Evolutionary conservation across 2,888 invertebrate species (phyloP).

Genomic region (Drosophila acutilabella): DNA sequence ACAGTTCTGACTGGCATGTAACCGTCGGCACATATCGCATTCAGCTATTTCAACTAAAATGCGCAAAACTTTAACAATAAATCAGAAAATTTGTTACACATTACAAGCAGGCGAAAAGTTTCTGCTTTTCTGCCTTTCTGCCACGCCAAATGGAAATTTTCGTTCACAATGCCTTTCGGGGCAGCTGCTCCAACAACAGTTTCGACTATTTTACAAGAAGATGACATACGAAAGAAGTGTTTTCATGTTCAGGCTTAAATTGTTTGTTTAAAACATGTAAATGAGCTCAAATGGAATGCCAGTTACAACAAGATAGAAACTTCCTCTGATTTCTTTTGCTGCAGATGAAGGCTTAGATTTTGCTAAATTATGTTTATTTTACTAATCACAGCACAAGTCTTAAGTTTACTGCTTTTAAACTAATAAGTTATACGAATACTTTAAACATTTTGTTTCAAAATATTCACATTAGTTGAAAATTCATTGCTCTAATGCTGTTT

Average conservation of each 20-base stretch:
- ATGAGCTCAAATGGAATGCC: constrained; percentile 1
- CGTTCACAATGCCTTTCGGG: constrained; percentile 54
- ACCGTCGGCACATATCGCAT: constrained; percentile 53
- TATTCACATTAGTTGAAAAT: too few species aligned
- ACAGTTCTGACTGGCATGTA: constrained; percentile 35
- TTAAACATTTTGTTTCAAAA: too few species aligned
- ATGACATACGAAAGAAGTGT: constrained; percentile 9
- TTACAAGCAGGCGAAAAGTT: constrained; percentile 54
- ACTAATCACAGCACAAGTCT: too few species aligned
- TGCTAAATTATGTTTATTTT: too few species aligned
- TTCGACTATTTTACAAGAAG: constrained; percentile 10
- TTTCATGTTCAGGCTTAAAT: constrained; percentile 6
- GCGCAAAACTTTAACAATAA: constrained; percentile 68
- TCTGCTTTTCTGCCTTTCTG: constrained; percentile 7
- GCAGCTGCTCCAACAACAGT: constrained; percentile 31
- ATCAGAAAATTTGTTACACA: constrained; percentile 65
- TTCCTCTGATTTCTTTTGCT: neutral
- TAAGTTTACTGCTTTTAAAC: too few species aligned
- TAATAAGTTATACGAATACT: too few species aligned
- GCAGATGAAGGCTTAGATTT: too few species aligned
- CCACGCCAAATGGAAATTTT: constrained; percentile 62
- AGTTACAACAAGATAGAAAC: neutral
- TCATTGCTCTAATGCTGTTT: too few species aligned
- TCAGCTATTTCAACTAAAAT: constrained; percentile 56
- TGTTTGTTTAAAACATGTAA: constrained; percentile 1